Evolutionary conservation across 2,888 invertebrate species (phyloP).

Genomic region (Andrena minutula): DNA sequence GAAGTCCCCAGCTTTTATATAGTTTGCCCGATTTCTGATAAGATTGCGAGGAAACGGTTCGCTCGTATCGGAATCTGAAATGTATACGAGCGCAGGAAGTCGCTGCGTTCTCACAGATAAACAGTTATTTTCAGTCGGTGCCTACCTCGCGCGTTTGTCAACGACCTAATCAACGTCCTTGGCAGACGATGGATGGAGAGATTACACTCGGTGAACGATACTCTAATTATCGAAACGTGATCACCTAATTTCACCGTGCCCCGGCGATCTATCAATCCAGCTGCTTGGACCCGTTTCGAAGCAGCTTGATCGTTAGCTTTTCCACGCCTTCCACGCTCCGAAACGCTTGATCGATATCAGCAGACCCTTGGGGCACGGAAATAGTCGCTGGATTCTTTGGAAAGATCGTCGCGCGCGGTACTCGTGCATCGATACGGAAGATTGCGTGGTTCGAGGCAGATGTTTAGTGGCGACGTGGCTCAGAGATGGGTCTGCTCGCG

Average conservation of each 20-base stretch:
- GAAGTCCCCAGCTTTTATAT: conserved; percentile 37
- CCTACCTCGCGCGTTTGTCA: neutral
- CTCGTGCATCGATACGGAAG: conserved; percentile 2
- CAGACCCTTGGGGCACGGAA: too few species aligned
- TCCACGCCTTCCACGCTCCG: too few species aligned
- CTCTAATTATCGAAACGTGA: too few species aligned
- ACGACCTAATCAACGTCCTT: neutral
- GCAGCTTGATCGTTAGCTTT: too few species aligned
- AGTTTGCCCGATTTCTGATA: conserved; percentile 31
- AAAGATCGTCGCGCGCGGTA: neutral
- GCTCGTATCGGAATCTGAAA: neutral
- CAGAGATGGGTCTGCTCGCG: conserved; percentile 11
- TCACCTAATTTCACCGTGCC: too few species aligned
- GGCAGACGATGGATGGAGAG: neutral
- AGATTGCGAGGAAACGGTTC: conserved; percentile 28
- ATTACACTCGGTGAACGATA: too few species aligned
- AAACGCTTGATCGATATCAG: too few species aligned
- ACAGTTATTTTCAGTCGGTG: neutral
- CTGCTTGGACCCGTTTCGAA: too few species aligned
- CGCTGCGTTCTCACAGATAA: neutral
- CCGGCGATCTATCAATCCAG: too few species aligned
- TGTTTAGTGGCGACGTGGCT: conserved; percentile 8
- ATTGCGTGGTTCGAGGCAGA: conserved; percentile 34
- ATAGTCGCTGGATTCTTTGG: too few species aligned
- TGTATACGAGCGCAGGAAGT: neutral